A percentile compares a stretch with the other conserved stretches of the same genome.
Conservation (phyloP, 2,113 vertebrate genomes). For the Pungitius pungitius region DNA sequence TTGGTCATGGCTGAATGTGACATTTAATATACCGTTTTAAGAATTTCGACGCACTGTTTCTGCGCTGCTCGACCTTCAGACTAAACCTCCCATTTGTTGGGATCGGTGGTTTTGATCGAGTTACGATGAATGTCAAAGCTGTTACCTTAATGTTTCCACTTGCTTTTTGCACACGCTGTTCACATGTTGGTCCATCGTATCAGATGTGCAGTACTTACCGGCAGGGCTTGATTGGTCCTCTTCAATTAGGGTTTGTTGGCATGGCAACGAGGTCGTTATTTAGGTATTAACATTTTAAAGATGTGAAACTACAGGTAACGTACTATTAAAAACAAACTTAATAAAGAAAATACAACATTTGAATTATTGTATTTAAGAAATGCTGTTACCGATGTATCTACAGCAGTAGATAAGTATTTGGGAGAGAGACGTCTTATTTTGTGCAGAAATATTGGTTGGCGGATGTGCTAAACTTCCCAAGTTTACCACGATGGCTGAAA, state of each 20-base stretch:
- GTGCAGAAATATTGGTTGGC: neutral
- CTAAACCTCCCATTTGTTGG: neutral
- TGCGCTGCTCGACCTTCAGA: conserved; percentile 29
- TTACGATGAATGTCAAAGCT: conserved; percentile 18
- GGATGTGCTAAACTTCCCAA: neutral
- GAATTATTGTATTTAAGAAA: neutral
- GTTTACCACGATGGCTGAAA: neutral
- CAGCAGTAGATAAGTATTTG: neutral
- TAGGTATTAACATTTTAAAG: neutral
- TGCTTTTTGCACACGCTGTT: conserved; percentile 2
- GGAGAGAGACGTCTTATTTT: neutral
- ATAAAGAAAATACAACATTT: neutral
- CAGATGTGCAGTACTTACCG: neutral
- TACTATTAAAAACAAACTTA: neutral
- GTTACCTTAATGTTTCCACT: conserved; percentile 3
- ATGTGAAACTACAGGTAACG: neutral
- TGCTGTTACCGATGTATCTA: neutral
- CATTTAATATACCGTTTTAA: conserved; percentile 5
- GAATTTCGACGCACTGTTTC: conserved; percentile 7
- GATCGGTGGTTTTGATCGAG: neutral
- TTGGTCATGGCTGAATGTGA: conserved; percentile 17
- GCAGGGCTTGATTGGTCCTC: neutral
- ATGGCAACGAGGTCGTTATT: neutral
- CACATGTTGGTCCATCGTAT: neutral
- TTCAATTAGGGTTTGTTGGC: neutral